Base-by-base conservation (phyloP, 2,888 invertebrate genomes). In the Hirtodrosophila cameraria region DNA sequence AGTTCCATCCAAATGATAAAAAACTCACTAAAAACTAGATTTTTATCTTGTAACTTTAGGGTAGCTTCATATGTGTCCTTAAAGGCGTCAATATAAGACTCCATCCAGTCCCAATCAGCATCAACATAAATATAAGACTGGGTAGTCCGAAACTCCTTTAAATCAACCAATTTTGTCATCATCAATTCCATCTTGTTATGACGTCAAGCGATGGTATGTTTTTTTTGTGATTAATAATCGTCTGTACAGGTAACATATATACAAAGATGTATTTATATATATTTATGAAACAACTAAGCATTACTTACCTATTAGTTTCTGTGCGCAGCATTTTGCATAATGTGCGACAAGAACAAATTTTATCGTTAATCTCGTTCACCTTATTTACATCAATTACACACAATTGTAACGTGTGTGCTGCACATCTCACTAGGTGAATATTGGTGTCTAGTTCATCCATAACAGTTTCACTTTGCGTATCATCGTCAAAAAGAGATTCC, bases 1-100 rank as follows among this genome's bases (percentile, higher is more conserved):
- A 58, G 58, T 23, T 64, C 58, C 48, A 64, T 38, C 62, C 57
- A 52, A 18, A 46, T 3, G 13, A 63, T 28, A 27, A 52, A 63
- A 23, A 63, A 63, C 7, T 58, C 58, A 23, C 42, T 58, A 20
- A 35, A 58, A 33, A 52, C 46, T 41, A 62, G 30, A 23, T 52
- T 12, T 20, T 38, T 31, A 1, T 49, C 11, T 39, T 61, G 52
- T n/a, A 63, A 23, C 43, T 58, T 63, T 43, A 53, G n/a, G 25
- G 48, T 63, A 3, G 48, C 52, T 7, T 39, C 15, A 18, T 54
- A 31, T 20, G 45, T 33, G 8, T 55, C 31, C 9, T 25, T 25
- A 7, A 25, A 25, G 4, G 9, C 25, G 6, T 25, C 25, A 25
- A 18, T 18, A 18, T 18, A 18, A 2, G 18, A 3, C 2, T 18